These are phyloP conservation scores for Arremon aurantiirostris DNA, from an alignment of 2,797 vertebrate species.

Conservation along the genomic window DNA sequence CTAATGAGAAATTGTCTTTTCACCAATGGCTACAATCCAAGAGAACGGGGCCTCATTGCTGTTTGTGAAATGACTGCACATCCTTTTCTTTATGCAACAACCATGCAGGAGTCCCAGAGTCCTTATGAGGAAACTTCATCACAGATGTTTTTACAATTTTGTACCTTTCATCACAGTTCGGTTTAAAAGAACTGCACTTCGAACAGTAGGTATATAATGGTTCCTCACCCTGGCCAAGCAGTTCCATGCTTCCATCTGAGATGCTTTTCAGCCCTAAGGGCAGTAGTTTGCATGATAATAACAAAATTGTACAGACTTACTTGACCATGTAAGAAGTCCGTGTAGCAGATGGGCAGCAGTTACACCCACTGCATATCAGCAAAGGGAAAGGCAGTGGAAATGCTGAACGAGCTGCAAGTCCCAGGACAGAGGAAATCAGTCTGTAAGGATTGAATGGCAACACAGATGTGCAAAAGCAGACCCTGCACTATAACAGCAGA, in stretches of 20 bases:
- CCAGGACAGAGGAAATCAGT: background rate
- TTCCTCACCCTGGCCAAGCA: background rate
- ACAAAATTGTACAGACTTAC: background rate
- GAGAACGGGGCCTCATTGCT: background rate
- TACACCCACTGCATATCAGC: accelerated
- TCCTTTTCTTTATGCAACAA: background rate
- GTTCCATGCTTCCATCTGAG: background rate
- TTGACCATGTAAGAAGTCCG: background rate
- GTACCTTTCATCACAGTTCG: background rate
- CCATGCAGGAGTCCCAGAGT: background rate
- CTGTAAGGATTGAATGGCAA: background rate
- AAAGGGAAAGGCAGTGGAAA: background rate
- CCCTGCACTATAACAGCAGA: background rate
- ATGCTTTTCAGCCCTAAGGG: background rate
- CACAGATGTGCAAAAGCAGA: background rate
- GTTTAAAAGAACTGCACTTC: background rate
- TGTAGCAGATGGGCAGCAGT: background rate
- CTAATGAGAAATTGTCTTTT: background rate
- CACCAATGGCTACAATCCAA: background rate
- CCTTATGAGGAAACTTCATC: background rate
- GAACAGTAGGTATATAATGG: background rate
- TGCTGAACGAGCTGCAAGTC: background rate
- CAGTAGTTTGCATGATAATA: background rate
- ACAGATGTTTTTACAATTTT: background rate
- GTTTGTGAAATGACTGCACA: background rate